phyloP scores from a whole-genome alignment of 2,113 vertebrate species.

The Propithecus coquereli region DNA sequence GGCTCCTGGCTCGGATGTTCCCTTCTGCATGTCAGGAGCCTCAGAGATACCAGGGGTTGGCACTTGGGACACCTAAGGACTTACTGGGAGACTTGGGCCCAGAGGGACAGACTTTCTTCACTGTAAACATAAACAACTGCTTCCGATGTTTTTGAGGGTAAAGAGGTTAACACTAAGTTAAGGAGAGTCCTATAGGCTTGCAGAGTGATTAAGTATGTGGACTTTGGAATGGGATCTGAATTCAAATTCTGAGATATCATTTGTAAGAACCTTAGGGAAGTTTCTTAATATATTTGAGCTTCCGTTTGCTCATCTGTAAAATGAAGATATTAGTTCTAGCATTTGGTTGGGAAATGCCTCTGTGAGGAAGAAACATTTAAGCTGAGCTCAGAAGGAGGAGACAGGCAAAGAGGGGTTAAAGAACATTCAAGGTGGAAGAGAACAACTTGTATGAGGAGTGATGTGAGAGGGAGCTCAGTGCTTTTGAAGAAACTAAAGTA shows the following conservation, averaged over 20 bases:
- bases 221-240: neutral
- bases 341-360: neutral
- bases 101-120: neutral
- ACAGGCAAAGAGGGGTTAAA: neutral
- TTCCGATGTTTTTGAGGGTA: conserved; percentile 43
- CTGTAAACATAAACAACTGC: conserved; percentile 46
- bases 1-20: neutral
- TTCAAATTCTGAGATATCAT: conserved; percentile 2
- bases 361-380: neutral
- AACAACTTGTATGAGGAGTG: neutral
- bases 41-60: neutral
- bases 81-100: neutral
- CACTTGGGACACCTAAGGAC: neutral
- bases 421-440: neutral
- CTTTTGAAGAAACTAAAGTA: neutral
- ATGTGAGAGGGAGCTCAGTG: neutral
- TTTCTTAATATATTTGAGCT: neutral
- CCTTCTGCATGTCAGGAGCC: neutral
- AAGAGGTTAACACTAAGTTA: neutral
- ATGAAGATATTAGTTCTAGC: neutral
- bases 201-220: neutral
- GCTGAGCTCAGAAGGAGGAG: neutral
- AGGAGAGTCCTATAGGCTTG: neutral
- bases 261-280: neutral
- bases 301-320: neutral